Evolutionary conservation across 1,140 invertebrate species (phyloP), one percentile per base, ranked within the genome.

Genomic region (Drosophila virilis): DNA sequence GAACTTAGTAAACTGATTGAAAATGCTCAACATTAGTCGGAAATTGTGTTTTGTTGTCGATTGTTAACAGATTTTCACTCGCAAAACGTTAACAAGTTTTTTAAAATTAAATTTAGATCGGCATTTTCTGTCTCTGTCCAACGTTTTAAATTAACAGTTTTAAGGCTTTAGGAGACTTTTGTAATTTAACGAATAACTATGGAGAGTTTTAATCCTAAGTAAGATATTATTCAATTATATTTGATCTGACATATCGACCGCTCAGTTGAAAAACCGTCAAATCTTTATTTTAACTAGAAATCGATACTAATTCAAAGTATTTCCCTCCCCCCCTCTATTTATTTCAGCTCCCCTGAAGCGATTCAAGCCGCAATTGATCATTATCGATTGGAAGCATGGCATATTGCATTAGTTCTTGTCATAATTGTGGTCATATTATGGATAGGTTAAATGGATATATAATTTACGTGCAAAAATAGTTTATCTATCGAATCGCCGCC

Each of bases 351-450:
- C 91, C 9, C 22, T 91, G 22, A 92, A 92, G 68, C 85, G 91
- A 22, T 92, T 84, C 33, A 92, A 92, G 64, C 92, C 92, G 3
- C 77, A 90, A 55, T 43, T 92, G 33, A 91, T 67, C 40, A 48
- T 90, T 48, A 88, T 91, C 35, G 91, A 92, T 80, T 92, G 91
- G 84, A 79, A 90, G 48, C 78, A 91, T 74, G 77, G 81, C 48
- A 79, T 90, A 42, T 77, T 91, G 66, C 66, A 70, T 46, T 91
- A 84, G 69, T 42, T 52, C 13, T 58, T 33, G 17, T 59, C 12
- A 37, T 65, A 13, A 22, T 65, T 10, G 48, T 57, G 48, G n/a
- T 74, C 37, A 12, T 22, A 9, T 51, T 58, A 32, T 15, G 22
- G 38, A 13, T 48, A 17, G 6, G 40, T 57, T 65, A 61, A 66